Conservation (phyloP, 2,113 vertebrate genomes). For the Vimba vimba region DNA sequence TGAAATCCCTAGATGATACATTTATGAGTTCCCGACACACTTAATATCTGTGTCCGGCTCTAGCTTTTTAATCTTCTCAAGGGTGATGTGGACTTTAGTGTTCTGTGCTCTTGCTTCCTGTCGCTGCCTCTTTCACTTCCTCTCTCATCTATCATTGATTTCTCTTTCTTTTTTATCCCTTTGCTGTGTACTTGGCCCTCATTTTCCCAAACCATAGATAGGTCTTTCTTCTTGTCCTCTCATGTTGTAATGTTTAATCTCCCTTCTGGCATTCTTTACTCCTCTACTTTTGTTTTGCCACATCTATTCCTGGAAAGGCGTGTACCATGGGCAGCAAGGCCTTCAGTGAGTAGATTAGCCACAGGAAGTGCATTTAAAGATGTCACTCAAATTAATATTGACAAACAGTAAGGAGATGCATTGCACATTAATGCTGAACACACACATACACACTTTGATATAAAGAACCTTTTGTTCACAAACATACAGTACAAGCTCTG, state of each 20-base stretch:
- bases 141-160: slow-evolving; percentile 3
- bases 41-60: neutral
- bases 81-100: slow-evolving; percentile 8
- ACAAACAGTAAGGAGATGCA: neutral
- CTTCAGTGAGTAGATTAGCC: neutral
- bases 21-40: slow-evolving; percentile 1
- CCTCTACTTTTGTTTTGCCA: neutral
- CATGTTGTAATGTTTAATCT: slow-evolving; percentile 3
- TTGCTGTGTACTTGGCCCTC: neutral
- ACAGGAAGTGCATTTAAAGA: neutral
- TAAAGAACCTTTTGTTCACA: neutral
- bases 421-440: neutral
- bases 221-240: neutral
- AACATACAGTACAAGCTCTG: neutral
- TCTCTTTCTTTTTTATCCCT: neutral
- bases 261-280: neutral
- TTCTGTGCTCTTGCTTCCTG: neutral
- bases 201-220: neutral
- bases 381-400: neutral
- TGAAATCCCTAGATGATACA: slow-evolving; percentile 8
- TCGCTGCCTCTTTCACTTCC: neutral
- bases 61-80: slow-evolving; percentile 38
- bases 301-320: neutral
- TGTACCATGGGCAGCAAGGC: neutral
- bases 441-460: neutral